These are phyloP conservation scores for Palythoa grandis DNA, from an alignment of 92 coral and sea anemone species.

Conservation along the genomic window DNA sequence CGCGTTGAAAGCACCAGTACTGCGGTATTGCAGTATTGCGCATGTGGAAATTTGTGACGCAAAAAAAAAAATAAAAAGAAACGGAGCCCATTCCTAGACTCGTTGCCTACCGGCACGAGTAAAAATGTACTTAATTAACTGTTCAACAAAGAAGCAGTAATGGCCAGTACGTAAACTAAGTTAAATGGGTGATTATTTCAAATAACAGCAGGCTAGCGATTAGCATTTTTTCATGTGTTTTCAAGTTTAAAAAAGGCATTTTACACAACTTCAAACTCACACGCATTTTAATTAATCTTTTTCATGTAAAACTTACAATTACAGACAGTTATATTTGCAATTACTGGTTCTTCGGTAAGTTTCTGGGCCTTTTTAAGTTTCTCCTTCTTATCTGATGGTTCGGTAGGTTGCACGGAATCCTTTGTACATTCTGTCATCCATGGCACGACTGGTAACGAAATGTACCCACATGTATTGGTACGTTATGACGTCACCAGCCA, in stretches of 20 bases:
- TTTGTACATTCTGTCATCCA: constrained; percentile 78
- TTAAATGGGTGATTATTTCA: no score
- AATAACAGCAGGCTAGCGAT: no score
- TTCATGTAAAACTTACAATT: neutral
- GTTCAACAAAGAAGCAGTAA: no score
- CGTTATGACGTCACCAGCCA: constrained; percentile 72
- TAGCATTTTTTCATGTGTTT: no score
- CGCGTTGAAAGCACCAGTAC: no score
- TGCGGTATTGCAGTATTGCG: no score
- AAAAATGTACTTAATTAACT: no score
- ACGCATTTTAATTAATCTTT: neutral
- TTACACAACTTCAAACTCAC: neutral
- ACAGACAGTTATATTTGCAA: neutral
- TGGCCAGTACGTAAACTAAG: no score
- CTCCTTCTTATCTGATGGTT: neutral
- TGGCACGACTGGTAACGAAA: constrained; percentile 72
- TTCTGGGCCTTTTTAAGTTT: neutral
- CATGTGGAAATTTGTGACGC: no score
- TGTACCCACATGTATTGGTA: constrained; percentile 89
- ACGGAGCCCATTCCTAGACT: no score
- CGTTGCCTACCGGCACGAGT: no score
- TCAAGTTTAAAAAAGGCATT: neutral
- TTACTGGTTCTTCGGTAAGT: neutral
- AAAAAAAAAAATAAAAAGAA: no score
- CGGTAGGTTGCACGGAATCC: constrained; percentile 89